A percentile compares a stretch with the other conserved stretches of the same genome.
Conservation (phyloP, 2,113 vertebrate species). For the Nannobrachium achirus region DNA sequence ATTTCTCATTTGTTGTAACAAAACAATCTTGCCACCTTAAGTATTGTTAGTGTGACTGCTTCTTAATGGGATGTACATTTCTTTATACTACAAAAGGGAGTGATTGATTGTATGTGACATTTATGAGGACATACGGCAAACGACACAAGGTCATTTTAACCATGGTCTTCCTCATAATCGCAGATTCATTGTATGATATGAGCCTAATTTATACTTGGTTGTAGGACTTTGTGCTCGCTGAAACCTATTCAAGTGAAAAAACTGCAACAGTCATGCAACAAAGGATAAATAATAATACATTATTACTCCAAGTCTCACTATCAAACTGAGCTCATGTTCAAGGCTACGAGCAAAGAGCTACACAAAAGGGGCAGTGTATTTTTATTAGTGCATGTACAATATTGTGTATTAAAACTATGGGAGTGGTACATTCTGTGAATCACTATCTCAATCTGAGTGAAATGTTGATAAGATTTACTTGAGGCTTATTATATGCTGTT, state of each 20-base stretch:
- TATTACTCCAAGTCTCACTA: neutral
- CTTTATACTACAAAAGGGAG: constrained; percentile 8
- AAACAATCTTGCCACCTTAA: too few relatives aligned
- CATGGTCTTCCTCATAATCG: neutral
- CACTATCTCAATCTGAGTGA: neutral
- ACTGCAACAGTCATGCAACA: too few relatives aligned
- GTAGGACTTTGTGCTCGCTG: too few relatives aligned
- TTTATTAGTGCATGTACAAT: constrained; percentile 31
- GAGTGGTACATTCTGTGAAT: constrained; percentile 8
- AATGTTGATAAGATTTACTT: neutral
- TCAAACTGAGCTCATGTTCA: neutral
- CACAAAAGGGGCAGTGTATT: neutral
- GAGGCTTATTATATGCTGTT: constrained; percentile 11
- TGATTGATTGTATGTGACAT: constrained; percentile 7
- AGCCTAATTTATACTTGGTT: too few relatives aligned
- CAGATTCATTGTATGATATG: neutral
- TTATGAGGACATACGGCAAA: neutral
- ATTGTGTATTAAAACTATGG: neutral
- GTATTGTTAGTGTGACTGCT: constrained; percentile 2
- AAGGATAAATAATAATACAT: too few relatives aligned
- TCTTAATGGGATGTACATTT: constrained; percentile 2
- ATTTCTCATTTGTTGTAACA: too few relatives aligned
- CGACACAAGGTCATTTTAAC: neutral
- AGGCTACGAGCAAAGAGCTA: neutral
- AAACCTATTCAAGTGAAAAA: too few relatives aligned